Evolutionary conservation across 2,797 vertebrate genomes (phyloP).

Genomic region (Limosa lapponica): DNA sequence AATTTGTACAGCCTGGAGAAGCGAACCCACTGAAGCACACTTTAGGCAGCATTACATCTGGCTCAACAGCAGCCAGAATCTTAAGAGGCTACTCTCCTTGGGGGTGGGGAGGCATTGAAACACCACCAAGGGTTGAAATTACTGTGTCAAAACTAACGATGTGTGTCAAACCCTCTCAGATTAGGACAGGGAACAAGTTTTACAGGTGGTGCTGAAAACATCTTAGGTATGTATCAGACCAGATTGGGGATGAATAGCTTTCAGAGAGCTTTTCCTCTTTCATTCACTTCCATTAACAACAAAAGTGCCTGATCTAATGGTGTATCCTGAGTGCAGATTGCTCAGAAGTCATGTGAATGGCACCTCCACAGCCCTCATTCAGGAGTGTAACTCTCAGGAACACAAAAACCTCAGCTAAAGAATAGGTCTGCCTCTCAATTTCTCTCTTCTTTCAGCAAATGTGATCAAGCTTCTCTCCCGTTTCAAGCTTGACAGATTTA

Average conservation of each 20-base stretch:
- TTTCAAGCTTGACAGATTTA: slow-evolving; percentile 41
- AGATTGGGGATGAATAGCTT: background rate
- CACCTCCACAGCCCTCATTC: slow-evolving; percentile 18
- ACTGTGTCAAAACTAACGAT: slow-evolving; percentile 35
- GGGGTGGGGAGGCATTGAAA: too few species aligned
- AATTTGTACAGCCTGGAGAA: background rate
- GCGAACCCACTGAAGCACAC: background rate
- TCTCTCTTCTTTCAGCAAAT: slow-evolving; percentile 6
- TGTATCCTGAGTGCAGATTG: slow-evolving; percentile 37
- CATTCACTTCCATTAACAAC: slow-evolving; percentile 48
- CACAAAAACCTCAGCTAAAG: slow-evolving; percentile 30
- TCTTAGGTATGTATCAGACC: slow-evolving; percentile 17
- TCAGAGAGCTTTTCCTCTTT: slow-evolving; percentile 26
- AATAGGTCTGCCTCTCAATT: slow-evolving; percentile 9
- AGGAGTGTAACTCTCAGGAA: slow-evolving; percentile 27
- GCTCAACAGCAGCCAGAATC: background rate
- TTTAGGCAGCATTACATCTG: background rate
- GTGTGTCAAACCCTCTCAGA: background rate
- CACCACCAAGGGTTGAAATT: background rate
- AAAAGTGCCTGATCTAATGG: slow-evolving; percentile 33
- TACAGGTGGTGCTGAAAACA: slow-evolving; percentile 38
- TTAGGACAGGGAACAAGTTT: slow-evolving; percentile 2
- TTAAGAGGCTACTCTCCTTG: background rate
- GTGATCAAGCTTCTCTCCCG: slow-evolving; percentile 27
- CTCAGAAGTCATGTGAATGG: slow-evolving; percentile 24